phyloP scores from a whole-genome alignment of 1,140 invertebrate genomes.

The Trichomalopsis sarcophagae region DNA sequence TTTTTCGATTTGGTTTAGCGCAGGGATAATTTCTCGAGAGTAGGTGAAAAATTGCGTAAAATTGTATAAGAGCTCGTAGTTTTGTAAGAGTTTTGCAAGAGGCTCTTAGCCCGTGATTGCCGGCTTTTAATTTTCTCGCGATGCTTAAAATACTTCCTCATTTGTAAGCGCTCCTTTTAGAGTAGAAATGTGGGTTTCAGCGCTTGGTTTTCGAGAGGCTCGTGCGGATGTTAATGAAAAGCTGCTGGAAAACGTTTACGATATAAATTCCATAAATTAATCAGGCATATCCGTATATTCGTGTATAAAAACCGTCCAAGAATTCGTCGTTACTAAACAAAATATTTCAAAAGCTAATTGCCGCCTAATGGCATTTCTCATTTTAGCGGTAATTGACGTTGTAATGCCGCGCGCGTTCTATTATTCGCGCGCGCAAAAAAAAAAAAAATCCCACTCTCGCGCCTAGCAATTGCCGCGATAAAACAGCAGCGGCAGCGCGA shows the following conservation, averaged over 20 bases:
- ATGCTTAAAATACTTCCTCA: constrained; percentile 12
- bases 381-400: constrained; percentile 24
- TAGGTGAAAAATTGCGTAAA: neutral
- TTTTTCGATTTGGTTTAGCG: too few species aligned
- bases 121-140: constrained; percentile 1
- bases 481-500: neutral
- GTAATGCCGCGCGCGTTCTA: constrained; percentile 5
- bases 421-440: neutral
- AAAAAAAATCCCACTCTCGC: neutral
- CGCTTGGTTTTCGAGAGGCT: neutral
- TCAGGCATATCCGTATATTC: neutral
- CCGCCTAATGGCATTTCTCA: constrained; percentile 8
- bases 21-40: neutral
- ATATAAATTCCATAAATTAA: too few species aligned
- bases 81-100: neutral
- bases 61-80: neutral
- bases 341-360: constrained; percentile 26
- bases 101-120: neutral
- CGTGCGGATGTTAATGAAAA: too few species aligned
- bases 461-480: constrained; percentile 23
- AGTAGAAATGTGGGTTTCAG: neutral
- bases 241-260: too few species aligned
- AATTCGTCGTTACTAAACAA: constrained; percentile 28
- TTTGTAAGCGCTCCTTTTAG: neutral
- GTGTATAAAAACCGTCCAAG: neutral